A percentile compares a stretch with the other conserved stretches of the same genome.
These are phyloP conservation scores for Notechis scutatus DNA, from an alignment of 2,113 vertebrate genomes.

Conservation along the genomic window DNA sequence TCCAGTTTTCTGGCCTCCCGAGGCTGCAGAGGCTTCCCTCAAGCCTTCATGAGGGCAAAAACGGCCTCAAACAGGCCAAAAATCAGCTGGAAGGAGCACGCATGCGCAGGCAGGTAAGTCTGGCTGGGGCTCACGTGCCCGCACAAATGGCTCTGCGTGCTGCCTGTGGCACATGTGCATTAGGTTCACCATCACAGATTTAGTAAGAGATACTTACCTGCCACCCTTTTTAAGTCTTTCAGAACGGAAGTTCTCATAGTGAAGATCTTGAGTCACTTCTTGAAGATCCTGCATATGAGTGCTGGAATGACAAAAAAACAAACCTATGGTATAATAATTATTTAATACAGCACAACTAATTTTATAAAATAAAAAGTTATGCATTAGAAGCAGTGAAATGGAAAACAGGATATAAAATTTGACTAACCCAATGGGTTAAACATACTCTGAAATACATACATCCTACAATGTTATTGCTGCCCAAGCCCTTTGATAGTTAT, in stretches of 20 bases:
- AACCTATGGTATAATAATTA: background rate
- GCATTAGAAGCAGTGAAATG: background rate
- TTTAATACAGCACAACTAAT: background rate
- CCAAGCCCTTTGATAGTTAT: background rate
- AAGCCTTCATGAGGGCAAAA: too few relatives aligned
- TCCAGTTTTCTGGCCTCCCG: too few relatives aligned
- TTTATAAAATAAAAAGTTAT: background rate
- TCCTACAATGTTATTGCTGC: background rate
- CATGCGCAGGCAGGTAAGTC: too few relatives aligned
- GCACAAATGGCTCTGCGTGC: too few relatives aligned
- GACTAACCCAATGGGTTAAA: background rate
- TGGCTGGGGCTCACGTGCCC: too few relatives aligned
- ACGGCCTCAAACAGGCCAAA: too few relatives aligned
- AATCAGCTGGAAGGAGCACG: too few relatives aligned
- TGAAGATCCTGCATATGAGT: slow-evolving; percentile 99
- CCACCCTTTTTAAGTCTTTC: slow-evolving; percentile 93
- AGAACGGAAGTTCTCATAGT: slow-evolving; percentile 98
- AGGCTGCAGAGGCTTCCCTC: too few relatives aligned
- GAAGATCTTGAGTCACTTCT: slow-evolving; percentile 98
- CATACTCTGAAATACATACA: background rate
- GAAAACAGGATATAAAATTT: background rate
- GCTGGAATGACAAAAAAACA: slow-evolving; percentile 61
- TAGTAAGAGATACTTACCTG: slow-evolving; percentile 82
- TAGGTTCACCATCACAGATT: too few relatives aligned
- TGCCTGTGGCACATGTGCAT: too few relatives aligned